Percentiles rank a stretch among this genome's conserved stretches.
Conservation (phyloP, 1,140 invertebrate species). For the Trichonephila inaurata region DNA sequence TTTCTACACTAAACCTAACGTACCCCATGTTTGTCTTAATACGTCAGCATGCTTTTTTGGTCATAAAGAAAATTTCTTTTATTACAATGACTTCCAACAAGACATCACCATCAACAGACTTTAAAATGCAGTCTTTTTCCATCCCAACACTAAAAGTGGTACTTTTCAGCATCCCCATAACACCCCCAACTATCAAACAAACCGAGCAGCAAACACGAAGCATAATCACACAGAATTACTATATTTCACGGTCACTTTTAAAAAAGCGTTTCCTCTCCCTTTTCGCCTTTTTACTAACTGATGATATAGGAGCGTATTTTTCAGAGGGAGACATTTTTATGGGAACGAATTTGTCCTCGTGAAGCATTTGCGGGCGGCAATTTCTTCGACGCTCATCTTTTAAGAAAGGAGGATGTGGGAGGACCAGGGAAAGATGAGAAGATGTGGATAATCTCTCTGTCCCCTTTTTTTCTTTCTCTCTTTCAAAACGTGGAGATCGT, state of each 20-base stretch:
- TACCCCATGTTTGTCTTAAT: no score
- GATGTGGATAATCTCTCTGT: slow-evolving; percentile 56
- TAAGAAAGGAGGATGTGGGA: not conserved
- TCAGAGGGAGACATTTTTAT: slow-evolving; percentile 64
- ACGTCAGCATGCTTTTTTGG: no score
- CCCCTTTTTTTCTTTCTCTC: not conserved
- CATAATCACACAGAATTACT: slow-evolving; percentile 53
- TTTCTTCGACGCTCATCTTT: slow-evolving; percentile 47
- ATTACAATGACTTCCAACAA: no score
- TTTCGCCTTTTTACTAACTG: slow-evolving; percentile 53
- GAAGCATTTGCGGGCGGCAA: slow-evolving; percentile 58
- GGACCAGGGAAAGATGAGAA: slow-evolving; percentile 51
- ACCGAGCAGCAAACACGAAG: slow-evolving; percentile 34
- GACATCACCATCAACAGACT: no score
- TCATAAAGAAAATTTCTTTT: no score
- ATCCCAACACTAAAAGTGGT: not conserved
- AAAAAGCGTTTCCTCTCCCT: slow-evolving; percentile 34
- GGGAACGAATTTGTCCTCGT: slow-evolving; percentile 56
- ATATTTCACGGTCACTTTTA: slow-evolving; percentile 65
- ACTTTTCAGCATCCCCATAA: not conserved
- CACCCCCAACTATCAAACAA: slow-evolving; percentile 6
- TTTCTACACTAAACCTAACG: no score
- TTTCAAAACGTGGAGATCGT: slow-evolving; percentile 19
- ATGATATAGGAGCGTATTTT: slow-evolving; percentile 69
- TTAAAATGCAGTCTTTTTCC: not conserved